Evolutionary conservation across 2,113 vertebrate genomes (phyloP), one percentile per base, ranked within the genome.

Genomic region (Pongo pygmaeus): DNA sequence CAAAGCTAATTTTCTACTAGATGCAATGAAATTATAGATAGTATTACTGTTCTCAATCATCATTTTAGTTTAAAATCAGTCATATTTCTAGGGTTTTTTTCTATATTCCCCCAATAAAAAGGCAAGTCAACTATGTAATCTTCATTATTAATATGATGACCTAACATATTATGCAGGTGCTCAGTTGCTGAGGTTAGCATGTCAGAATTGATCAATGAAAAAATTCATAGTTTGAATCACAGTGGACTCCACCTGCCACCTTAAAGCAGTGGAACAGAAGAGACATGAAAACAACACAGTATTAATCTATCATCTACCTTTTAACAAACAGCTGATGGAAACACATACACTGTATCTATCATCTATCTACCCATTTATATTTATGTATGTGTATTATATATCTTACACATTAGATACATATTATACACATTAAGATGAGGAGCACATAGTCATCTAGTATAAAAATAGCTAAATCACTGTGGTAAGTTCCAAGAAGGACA

Each of bases 191-290:
- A 97, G 69, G 90, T 91, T 20, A 95, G 69, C 0, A 14, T 9
- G 83, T 89, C 83, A 77, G n/a, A n/a, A 23, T 3, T 95, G 43
- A 93, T 64, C 81, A 93, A 64, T 91, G 85, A 55, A 91, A 80
- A 98, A 95, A 67, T 16, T 67, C 59, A 38, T 0, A 27, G 69
- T 92, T 75, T 96, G 97, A 87, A 69, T 93, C 88, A 84, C 87
- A 97, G 91, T 57, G 94, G 95, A 94, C 89, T 95, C 94, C 74
- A 98, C 93, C 84, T 97, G 97, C 75, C 96, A 96, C 74, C 20
- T 27, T 1, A 69, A 27, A 78, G 80, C n/a, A 97, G 52, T 20
- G 1, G 72, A 96, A 84, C 30, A 91, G 64, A 95, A 92, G 70
- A 93, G 80, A 86, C 61, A 88, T 17, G 93, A 30, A 72, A 97